Conservation (phyloP, 2,797 vertebrate genomes). For the Sebastes iracundus region DNA sequence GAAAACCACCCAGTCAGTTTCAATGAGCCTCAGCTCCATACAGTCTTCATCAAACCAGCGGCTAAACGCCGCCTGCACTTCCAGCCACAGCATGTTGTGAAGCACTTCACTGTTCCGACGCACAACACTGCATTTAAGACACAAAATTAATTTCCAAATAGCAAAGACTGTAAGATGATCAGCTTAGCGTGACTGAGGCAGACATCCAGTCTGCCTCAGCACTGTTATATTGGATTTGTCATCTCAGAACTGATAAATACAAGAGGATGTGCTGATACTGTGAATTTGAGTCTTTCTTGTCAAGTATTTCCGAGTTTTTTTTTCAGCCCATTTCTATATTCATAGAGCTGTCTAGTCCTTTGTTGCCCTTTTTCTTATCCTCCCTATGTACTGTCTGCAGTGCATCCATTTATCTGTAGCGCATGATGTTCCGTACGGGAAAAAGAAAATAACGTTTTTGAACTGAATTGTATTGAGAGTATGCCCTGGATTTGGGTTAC, state of each 20-base stretch:
- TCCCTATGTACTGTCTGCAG: conserved; percentile 14
- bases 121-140: conserved; percentile 52
- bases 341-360: conserved; percentile 12
- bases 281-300: conserved; percentile 19
- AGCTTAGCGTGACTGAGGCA: conserved; percentile 21
- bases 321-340: conserved; percentile 8
- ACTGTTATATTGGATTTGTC: conserved; percentile 55
- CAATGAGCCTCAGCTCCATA: conserved; percentile 20
- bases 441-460: not conserved
- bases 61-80: conserved; percentile 1
- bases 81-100: conserved; percentile 11
- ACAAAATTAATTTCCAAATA: conserved; percentile 61
- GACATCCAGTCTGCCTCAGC: conserved; percentile 36
- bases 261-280: conserved; percentile 21
- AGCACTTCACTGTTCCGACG: conserved; percentile 13
- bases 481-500: conserved; percentile 9
- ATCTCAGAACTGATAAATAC: conserved; percentile 32
- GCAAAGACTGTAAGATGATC: conserved; percentile 49
- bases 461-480: conserved; percentile 16
- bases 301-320: not conserved
- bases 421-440: not conserved
- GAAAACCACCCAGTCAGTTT: conserved; percentile 22
- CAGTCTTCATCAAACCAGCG: conserved; percentile 27
- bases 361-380: conserved; percentile 36
- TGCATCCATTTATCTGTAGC: conserved; percentile 28